Percentiles rank a stretch among this genome's conserved stretches.
Evolutionary conservation across 1,140 invertebrate species (phyloP).

Genomic region (Hylyphantes graminicola): DNA sequence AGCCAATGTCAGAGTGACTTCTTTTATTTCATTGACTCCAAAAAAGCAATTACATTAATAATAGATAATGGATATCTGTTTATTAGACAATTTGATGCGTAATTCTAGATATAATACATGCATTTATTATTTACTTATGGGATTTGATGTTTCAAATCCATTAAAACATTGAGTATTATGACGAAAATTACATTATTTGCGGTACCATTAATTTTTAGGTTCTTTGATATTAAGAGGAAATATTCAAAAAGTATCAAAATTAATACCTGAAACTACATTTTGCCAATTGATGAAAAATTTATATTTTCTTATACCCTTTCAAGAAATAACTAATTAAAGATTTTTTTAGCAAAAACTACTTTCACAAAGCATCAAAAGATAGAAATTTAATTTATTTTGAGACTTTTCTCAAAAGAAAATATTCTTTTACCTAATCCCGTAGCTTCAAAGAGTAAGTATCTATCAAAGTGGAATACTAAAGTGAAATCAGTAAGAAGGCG

Average conservation of each 20-base stretch:
- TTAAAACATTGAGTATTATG: too few species aligned
- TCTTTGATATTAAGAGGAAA: too few species aligned
- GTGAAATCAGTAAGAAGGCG: background rate
- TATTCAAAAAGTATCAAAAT: too few species aligned
- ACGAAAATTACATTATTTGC: too few species aligned
- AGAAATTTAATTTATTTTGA: constrained; percentile 58
- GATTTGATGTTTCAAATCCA: too few species aligned
- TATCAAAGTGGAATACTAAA: constrained; percentile 22
- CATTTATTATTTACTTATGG: too few species aligned
- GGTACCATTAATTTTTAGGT: too few species aligned
- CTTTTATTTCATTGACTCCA: background rate
- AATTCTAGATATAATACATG: too few species aligned
- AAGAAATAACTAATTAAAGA: constrained; percentile 52
- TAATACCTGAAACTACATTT: background rate
- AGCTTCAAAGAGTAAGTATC: constrained; percentile 42
- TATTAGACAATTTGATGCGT: too few species aligned
- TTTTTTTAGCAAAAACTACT: constrained; percentile 11
- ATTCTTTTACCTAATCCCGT: constrained; percentile 43
- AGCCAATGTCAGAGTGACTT: background rate
- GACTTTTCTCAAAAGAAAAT: constrained; percentile 43
- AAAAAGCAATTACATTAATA: background rate
- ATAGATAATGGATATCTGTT: too few species aligned
- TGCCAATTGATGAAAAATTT: constrained; percentile 10
- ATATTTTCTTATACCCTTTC: background rate
- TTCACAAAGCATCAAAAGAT: constrained; percentile 49